Conservation (phyloP, 2,113 vertebrate species). For the Paradisaea rubra region DNA sequence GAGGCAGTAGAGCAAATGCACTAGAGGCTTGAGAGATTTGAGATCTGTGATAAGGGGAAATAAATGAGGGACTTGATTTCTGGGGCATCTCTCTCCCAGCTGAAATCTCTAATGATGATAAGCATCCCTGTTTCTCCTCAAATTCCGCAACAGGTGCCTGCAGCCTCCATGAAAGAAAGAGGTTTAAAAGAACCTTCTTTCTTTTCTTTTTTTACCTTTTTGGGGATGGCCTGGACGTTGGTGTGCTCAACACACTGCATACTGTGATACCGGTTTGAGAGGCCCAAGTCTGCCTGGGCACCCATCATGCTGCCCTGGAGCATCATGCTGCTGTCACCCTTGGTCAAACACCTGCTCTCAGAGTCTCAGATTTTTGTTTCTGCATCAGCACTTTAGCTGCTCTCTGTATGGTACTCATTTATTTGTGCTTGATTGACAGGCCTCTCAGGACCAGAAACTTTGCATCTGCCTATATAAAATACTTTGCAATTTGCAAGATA, state of each 20-base stretch:
- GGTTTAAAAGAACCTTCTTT: not conserved
- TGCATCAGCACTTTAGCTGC: not conserved
- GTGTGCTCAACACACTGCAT: too few relatives aligned
- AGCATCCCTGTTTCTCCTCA: not conserved
- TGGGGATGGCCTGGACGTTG: not conserved
- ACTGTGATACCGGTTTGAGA: not conserved
- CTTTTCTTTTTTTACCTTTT: not conserved
- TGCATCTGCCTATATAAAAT: not conserved
- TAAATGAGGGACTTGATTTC: not conserved
- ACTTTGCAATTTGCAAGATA: not conserved
- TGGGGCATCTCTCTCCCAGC: not conserved
- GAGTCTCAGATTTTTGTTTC: not conserved
- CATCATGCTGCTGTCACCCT: not conserved
- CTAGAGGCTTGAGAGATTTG: not conserved
- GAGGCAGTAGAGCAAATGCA: not conserved
- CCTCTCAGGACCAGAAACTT: not conserved
- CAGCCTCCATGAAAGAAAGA: not conserved
- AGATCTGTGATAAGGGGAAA: not conserved
- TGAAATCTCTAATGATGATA: not conserved
- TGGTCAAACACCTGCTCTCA: not conserved
- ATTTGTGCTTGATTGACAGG: not conserved
- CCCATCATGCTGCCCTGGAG: not conserved
- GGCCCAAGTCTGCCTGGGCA: not conserved
- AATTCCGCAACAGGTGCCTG: not conserved
- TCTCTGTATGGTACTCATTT: not conserved